Percentiles rank a stretch among this genome's conserved stretches.
Evolutionary conservation across 2,797 vertebrate genomes (phyloP).

Genomic region (Limnodromus scolopaceus): DNA sequence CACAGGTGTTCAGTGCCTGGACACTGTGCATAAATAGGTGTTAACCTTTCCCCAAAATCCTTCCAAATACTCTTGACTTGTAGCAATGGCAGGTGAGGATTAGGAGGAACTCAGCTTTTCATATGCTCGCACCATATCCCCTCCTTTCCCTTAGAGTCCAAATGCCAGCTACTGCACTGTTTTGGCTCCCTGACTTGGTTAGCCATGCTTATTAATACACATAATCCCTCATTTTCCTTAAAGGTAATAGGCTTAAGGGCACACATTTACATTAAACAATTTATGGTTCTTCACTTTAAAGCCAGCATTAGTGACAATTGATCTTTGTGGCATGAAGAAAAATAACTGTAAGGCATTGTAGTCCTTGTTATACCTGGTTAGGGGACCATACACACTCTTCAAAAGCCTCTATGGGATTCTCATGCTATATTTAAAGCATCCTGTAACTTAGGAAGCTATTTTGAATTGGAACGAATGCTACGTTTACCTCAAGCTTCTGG

Average conservation of each 20-base stretch:
- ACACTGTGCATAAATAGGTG: slow-evolving; percentile 43
- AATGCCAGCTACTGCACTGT: slow-evolving; percentile 16
- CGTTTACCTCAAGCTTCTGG: slow-evolving; percentile 73
- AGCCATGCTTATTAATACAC: background rate
- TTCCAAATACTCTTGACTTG: slow-evolving; percentile 55
- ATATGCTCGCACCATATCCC: background rate
- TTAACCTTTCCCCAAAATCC: slow-evolving; percentile 45
- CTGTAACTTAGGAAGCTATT: slow-evolving; percentile 73
- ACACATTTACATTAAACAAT: background rate
- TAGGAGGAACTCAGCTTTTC: slow-evolving; percentile 27
- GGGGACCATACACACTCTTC: background rate
- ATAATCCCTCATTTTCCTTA: background rate
- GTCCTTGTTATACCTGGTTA: slow-evolving; percentile 32
- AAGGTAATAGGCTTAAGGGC: background rate
- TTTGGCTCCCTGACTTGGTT: slow-evolving; percentile 11
- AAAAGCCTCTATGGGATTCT: slow-evolving; percentile 25
- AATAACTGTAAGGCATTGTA: background rate
- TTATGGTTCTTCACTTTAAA: background rate
- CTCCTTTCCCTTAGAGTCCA: background rate
- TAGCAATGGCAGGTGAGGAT: slow-evolving; percentile 59
- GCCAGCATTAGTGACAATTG: background rate
- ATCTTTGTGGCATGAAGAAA: background rate
- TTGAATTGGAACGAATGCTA: slow-evolving; percentile 54
- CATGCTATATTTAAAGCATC: slow-evolving; percentile 70
- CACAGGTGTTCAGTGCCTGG: slow-evolving; percentile 18